Conservation (phyloP, 2,797 vertebrate genomes). For the Notamacropus eugenii region DNA sequence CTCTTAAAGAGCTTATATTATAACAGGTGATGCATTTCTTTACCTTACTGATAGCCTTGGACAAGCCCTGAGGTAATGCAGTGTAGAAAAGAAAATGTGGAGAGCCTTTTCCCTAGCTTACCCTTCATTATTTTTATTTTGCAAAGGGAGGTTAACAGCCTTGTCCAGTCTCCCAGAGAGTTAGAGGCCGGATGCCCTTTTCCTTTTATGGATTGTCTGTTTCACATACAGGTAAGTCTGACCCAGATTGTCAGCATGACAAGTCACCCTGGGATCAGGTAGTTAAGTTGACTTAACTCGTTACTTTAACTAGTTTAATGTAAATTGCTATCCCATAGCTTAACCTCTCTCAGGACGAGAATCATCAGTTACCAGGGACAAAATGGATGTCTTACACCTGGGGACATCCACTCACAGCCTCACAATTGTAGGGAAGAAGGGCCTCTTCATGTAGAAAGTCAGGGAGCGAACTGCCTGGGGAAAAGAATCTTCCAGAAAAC, state of each 20-base stretch:
- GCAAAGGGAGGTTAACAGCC: conserved; percentile 7
- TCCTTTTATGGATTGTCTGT: too few species aligned
- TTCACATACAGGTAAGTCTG: too few species aligned
- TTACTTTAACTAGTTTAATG: not conserved
- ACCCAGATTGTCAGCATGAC: too few species aligned
- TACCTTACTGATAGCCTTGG: not conserved
- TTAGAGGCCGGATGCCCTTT: not conserved
- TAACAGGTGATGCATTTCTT: not conserved
- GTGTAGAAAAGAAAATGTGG: not conserved
- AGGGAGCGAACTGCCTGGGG: conserved; percentile 10
- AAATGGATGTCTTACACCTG: conserved; percentile 39
- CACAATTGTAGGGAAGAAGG: conserved; percentile 45
- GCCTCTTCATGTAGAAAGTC: conserved; percentile 1
- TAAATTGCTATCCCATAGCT: not conserved
- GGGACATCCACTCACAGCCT: conserved; percentile 2
- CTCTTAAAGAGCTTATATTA: not conserved
- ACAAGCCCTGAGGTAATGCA: not conserved
- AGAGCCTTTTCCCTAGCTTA: not conserved
- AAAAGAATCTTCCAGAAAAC: not conserved
- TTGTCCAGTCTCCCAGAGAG: conserved; percentile 26
- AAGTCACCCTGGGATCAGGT: too few species aligned
- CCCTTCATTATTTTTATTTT: not conserved
- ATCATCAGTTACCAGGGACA: conserved; percentile 22
- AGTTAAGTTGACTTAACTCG: not conserved
- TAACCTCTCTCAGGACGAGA: not conserved